phyloP scores from a whole-genome alignment of 2,113 vertebrate species.

The Pteruthius melanotis region DNA sequence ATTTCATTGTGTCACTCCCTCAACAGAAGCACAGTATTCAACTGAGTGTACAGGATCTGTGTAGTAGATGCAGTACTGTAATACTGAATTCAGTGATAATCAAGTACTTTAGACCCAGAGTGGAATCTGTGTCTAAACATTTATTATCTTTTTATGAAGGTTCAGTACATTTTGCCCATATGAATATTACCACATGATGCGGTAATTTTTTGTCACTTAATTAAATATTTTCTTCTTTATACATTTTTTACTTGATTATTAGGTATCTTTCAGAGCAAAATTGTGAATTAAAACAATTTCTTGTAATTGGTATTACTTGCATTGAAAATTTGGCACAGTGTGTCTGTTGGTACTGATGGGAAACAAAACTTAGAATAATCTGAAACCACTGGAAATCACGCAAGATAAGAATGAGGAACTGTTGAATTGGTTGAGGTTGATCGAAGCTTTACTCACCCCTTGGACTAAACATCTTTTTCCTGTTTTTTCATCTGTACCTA shows the following conservation, averaged over 20 bases:
- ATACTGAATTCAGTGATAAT: not conserved
- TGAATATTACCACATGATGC: not conserved
- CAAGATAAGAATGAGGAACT: not conserved
- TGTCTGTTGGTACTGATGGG: not conserved
- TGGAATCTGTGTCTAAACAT: not conserved
- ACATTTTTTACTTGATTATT: not conserved
- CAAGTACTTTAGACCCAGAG: not conserved
- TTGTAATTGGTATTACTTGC: not conserved
- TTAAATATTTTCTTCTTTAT: not conserved
- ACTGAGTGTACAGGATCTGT: not conserved
- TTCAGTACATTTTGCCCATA: not conserved
- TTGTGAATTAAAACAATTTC: not conserved
- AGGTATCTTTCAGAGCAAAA: not conserved
- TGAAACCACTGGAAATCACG: not conserved
- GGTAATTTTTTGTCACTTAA: not conserved
- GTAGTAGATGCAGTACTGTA: not conserved
- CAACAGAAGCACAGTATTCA: not conserved
- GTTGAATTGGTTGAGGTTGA: not conserved
- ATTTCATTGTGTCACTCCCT: not conserved
- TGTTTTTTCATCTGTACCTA: conserved; percentile 10
- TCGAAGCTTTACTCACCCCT: not conserved
- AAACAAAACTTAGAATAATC: not conserved
- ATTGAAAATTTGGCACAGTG: not conserved
- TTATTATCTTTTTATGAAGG: not conserved
- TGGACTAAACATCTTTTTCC: not conserved